Percentiles rank a stretch among this genome's conserved stretches.
Conservation (phyloP, 2,797 vertebrate species). For the Rhinophrynus dorsalis region DNA sequence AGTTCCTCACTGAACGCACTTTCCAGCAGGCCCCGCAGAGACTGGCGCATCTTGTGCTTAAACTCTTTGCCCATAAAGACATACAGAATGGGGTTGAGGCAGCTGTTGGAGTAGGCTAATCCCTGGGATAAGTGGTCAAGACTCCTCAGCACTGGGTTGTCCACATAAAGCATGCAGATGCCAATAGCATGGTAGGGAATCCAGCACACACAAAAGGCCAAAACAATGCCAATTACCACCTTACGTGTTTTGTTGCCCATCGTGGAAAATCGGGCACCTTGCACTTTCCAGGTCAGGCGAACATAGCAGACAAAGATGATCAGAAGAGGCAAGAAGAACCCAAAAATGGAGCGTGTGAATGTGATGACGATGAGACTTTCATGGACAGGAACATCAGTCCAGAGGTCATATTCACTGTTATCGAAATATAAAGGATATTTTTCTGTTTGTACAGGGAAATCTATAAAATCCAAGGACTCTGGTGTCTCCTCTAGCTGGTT, state of each 20-base stretch:
- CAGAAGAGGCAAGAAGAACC: slow-evolving; percentile 63
- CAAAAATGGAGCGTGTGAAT: slow-evolving; percentile 55
- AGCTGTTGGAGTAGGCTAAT: slow-evolving; percentile 76
- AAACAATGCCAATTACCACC: slow-evolving; percentile 51
- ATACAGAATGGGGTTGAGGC: slow-evolving; percentile 77
- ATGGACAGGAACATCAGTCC: too few species aligned
- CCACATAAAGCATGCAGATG: slow-evolving; percentile 41
- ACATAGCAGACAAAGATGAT: slow-evolving; percentile 59
- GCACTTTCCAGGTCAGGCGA: slow-evolving; percentile 51
- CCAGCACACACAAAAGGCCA: slow-evolving; percentile 67
- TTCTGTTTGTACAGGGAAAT: too few species aligned
- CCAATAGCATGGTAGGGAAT: slow-evolving; percentile 65
- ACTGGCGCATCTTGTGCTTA: slow-evolving; percentile 65
- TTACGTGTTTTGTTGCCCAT: slow-evolving; percentile 53
- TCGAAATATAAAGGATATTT: too few species aligned
- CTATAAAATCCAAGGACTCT: too few species aligned
- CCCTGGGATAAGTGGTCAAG: slow-evolving; percentile 62
- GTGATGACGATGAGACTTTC: slow-evolving; percentile 23
- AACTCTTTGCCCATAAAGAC: slow-evolving; percentile 76
- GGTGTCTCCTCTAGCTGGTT: not conserved
- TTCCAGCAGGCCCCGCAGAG: slow-evolving; percentile 66
- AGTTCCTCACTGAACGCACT: slow-evolving; percentile 69
- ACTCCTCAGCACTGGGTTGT: slow-evolving; percentile 18
- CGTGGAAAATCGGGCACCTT: slow-evolving; percentile 40
- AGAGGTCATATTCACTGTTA: not conserved